A percentile compares a stretch with the other conserved stretches of the same genome.
These are phyloP conservation scores for Sycophaga agraensis DNA, from an alignment of 1,140 invertebrate genomes.

Conservation along the genomic window DNA sequence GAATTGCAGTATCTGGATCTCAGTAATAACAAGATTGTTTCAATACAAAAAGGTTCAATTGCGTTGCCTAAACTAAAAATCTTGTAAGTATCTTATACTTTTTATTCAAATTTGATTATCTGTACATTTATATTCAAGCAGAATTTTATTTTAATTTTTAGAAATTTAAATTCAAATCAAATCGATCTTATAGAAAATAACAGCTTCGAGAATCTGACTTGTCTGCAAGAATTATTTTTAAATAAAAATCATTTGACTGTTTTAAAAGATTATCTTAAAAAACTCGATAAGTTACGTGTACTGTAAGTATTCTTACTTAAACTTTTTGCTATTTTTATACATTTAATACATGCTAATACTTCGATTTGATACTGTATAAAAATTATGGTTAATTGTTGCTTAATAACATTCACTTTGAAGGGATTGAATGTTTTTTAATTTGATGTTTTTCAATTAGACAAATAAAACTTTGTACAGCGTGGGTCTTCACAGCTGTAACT, in stretches of 20 bases:
- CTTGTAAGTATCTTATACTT: constrained; percentile 50
- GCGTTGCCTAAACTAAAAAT: constrained; percentile 50
- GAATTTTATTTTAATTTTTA: constrained; percentile 47
- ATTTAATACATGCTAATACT: too few relatives aligned
- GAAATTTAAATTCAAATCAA: constrained; percentile 76
- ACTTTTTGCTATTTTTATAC: not conserved
- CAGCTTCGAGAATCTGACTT: constrained; percentile 71
- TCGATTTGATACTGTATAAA: too few relatives aligned
- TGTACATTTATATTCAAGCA: not conserved
- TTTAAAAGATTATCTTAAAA: constrained; percentile 73
- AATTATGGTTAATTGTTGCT: too few relatives aligned
- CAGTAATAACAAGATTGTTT: constrained; percentile 65
- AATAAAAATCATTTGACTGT: constrained; percentile 76
- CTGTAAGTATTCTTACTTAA: constrained; percentile 62
- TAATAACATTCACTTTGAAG: too few relatives aligned
- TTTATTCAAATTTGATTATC: not conserved
- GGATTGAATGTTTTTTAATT: too few relatives aligned
- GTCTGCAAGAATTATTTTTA: constrained; percentile 74
- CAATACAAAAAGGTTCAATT: constrained; percentile 59
- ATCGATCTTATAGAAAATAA: constrained; percentile 69
- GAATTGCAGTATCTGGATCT: constrained; percentile 64
- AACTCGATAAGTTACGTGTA: constrained; percentile 68
- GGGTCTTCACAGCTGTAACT: too few relatives aligned
- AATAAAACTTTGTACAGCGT: too few relatives aligned
- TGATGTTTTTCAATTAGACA: too few relatives aligned